Percentiles rank a stretch among this genome's conserved stretches.
Evolutionary conservation across 1,140 invertebrate genomes (phyloP).

Genomic region (Charaxes varanes): DNA sequence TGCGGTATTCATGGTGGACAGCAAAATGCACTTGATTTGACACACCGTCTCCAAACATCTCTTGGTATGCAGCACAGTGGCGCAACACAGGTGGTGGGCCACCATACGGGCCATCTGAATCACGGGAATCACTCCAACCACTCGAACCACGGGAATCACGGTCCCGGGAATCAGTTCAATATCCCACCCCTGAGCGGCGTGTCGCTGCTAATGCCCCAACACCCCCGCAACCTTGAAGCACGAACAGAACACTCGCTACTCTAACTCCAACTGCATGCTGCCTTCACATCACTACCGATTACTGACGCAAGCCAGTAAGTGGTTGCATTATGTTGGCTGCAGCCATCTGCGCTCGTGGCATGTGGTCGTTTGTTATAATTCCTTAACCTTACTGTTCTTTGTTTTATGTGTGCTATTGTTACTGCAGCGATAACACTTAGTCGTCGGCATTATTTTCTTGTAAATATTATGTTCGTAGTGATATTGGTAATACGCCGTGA

Average conservation of each 20-base stretch:
- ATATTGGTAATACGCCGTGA: conserved; percentile 22
- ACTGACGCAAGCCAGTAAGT: conserved; percentile 57
- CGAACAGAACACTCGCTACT: conserved; percentile 47
- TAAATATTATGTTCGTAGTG: conserved; percentile 19
- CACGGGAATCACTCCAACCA: conserved; percentile 31
- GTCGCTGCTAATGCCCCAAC: conserved; percentile 40
- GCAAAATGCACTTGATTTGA: conserved; percentile 39
- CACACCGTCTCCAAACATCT: conserved; percentile 27
- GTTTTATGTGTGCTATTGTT: conserved; percentile 30
- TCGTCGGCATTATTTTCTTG: conserved; percentile 7
- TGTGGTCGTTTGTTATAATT: neutral
- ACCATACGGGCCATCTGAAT: conserved; percentile 21
- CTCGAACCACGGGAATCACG: conserved; percentile 6
- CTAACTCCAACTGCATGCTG: conserved; percentile 43
- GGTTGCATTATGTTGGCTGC: conserved; percentile 2
- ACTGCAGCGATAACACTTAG: conserved; percentile 18
- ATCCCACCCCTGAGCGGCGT: conserved; percentile 29
- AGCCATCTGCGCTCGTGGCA: neutral
- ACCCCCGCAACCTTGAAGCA: conserved; percentile 36
- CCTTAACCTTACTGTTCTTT: conserved; percentile 5
- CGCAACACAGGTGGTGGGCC: conserved; percentile 28
- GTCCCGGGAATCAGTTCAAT: conserved; percentile 12
- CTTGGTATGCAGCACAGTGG: conserved; percentile 18
- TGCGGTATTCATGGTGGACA: conserved; percentile 39
- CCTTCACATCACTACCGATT: conserved; percentile 51